Percentiles rank a stretch among this genome's conserved stretches.
These are phyloP conservation scores for Zenarchopterus dispar DNA, from an alignment of 2,797 vertebrate genomes.

Conservation along the genomic window DNA sequence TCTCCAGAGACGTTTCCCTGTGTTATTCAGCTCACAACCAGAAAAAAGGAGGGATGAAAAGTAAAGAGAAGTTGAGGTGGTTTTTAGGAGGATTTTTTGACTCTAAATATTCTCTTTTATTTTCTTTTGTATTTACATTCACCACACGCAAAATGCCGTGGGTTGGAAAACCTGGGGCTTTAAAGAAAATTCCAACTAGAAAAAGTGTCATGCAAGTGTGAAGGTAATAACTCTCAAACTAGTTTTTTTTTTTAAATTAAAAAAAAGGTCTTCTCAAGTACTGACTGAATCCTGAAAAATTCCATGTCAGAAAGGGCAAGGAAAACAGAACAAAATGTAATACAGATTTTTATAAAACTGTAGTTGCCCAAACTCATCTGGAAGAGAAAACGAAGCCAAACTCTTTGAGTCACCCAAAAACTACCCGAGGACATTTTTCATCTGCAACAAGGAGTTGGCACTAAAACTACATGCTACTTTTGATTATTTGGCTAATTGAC, in stretches of 20 bases:
- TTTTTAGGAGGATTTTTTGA: conserved; percentile 20
- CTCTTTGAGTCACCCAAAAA: too few relatives aligned
- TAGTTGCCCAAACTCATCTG: background rate
- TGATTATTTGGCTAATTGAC: too few relatives aligned
- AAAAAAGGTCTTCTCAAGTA: conserved; percentile 2
- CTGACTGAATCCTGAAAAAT: conserved; percentile 11
- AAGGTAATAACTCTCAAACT: background rate
- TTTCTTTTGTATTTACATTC: conserved; percentile 8
- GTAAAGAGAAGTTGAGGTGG: conserved; percentile 49
- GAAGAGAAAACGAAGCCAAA: too few relatives aligned
- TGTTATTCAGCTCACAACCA: conserved; percentile 36
- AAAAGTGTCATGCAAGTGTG: background rate
- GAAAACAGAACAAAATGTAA: background rate
- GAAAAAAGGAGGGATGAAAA: conserved; percentile 29
- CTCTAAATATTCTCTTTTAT: background rate
- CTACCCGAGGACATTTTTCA: too few relatives aligned
- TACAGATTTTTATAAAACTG: background rate
- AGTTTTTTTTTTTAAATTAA: too few relatives aligned
- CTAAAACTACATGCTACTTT: too few relatives aligned
- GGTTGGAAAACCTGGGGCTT: background rate
- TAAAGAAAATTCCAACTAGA: background rate
- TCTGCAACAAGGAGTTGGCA: too few relatives aligned
- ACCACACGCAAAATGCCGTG: background rate
- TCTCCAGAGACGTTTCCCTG: conserved; percentile 40
- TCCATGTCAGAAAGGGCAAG: background rate